Percentiles rank a stretch among this genome's conserved stretches.
Evolutionary conservation across 2,797 vertebrate genomes (phyloP).

Genomic region (Onychomys leucogaster): DNA sequence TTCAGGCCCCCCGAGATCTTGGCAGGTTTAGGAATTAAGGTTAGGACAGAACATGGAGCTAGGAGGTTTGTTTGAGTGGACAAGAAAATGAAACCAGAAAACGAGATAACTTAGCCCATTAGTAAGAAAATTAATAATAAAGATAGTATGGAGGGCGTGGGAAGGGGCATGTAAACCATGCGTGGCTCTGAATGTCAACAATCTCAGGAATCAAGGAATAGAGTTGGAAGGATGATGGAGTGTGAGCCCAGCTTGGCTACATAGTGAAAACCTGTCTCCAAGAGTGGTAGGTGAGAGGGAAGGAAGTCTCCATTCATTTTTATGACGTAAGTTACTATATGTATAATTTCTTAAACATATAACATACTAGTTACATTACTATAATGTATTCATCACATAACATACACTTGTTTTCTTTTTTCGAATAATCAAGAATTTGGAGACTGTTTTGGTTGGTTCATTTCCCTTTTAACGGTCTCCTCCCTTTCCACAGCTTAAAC

Average conservation of each 20-base stretch:
- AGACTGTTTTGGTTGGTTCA: neutral
- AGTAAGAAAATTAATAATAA: constrained; percentile 34
- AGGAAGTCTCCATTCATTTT: constrained; percentile 32
- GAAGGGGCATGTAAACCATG: neutral
- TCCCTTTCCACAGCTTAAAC: neutral
- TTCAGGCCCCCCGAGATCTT: neutral
- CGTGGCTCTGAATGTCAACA: neutral
- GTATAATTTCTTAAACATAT: neutral
- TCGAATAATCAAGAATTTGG: constrained; percentile 44
- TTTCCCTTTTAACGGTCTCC: constrained; percentile 19
- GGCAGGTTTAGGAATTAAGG: neutral
- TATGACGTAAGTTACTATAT: neutral
- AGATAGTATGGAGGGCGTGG: constrained; percentile 26
- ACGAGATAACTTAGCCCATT: neutral
- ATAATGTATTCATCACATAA: constrained; percentile 9
- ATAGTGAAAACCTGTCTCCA: neutral
- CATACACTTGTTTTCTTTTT: neutral
- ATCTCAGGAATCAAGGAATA: neutral
- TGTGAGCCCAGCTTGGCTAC: neutral
- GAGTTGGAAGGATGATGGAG: neutral
- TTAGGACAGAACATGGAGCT: neutral
- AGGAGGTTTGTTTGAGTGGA: neutral
- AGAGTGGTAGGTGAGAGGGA: neutral
- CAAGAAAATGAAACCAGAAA: neutral
- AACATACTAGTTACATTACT: neutral